Evolutionary conservation across 2,113 vertebrate genomes (phyloP).

Genomic region (Entosphenus tridentatus): DNA sequence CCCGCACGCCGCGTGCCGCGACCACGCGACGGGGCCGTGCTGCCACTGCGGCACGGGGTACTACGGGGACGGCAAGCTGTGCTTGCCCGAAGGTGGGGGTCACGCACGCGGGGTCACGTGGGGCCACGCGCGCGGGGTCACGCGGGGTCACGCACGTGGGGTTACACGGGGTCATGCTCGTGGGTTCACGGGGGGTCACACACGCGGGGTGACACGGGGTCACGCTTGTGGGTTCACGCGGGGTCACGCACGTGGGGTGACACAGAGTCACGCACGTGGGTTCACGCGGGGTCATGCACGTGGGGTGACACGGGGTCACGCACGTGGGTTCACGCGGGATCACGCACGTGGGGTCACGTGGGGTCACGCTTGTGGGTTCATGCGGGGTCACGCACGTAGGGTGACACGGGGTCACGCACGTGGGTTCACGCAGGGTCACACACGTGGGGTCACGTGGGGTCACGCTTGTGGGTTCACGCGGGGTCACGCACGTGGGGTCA

Average conservation of each 20-base stretch:
- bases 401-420: background rate
- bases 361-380: no score
- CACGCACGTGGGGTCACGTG: no score
- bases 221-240: background rate
- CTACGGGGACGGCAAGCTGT: conserved; percentile 59
- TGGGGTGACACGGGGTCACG: no score
- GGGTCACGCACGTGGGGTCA: background rate
- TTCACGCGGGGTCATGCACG: background rate
- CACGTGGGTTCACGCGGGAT: background rate
- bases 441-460: background rate
- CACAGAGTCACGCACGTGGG: background rate
- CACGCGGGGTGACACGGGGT: background rate
- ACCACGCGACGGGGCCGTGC: conserved; percentile 52
- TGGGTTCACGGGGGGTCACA: background rate
- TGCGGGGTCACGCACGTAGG: background rate
- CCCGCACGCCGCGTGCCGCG: conserved; percentile 44
- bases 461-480: background rate
- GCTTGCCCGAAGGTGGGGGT: conserved; percentile 47
- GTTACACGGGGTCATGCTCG: background rate
- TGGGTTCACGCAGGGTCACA: background rate
- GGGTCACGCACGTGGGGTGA: background rate
- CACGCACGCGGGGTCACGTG: background rate
- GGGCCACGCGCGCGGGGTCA: background rate
- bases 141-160: background rate
- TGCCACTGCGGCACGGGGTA: conserved; percentile 56